phyloP scores from a whole-genome alignment of 2,888 invertebrate genomes.

The Chironomus tentans region DNA sequence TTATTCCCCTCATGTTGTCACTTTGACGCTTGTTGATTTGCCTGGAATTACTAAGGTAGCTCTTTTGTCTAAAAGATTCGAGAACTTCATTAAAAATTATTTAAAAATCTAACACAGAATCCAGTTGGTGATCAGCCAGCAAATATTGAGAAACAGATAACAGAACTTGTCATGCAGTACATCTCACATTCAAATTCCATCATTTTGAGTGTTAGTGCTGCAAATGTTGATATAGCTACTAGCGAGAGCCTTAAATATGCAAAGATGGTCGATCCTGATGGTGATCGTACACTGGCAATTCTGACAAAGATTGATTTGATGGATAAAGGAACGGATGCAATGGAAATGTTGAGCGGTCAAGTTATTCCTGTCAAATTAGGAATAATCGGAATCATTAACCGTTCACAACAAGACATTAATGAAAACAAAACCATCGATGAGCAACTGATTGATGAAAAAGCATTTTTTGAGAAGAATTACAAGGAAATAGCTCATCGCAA shows the following conservation, averaged over 20 bases:
- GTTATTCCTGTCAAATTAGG: constrained; percentile 98
- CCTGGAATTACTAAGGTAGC: constrained; percentile 90
- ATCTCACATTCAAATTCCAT: constrained; percentile 91
- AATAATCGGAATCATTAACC: constrained; percentile 96
- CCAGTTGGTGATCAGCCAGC: constrained; percentile 98
- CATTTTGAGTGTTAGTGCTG: constrained; percentile 94
- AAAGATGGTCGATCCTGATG: constrained; percentile 93
- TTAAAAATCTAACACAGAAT: constrained; percentile 37
- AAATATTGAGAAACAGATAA: constrained; percentile 92
- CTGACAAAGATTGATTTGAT: constrained; percentile 98
- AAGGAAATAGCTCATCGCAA: constrained; percentile 93
- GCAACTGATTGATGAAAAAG: constrained; percentile 87
- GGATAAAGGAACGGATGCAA: constrained; percentile 99
- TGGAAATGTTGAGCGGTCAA: constrained; percentile 93
- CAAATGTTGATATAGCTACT: constrained; percentile 98
- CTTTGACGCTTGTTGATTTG: constrained; percentile 90
- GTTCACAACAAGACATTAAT: constrained; percentile 95
- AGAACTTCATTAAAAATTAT: too few species aligned
- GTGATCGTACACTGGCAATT: constrained; percentile 90
- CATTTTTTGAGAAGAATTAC: constrained; percentile 91
- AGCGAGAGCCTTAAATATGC: constrained; percentile 95
- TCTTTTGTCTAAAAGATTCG: too few species aligned
- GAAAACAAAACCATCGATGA: constrained; percentile 59
- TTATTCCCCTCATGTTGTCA: constrained; percentile 86
- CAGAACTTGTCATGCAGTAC: constrained; percentile 75